Base-by-base conservation (phyloP, 92 coral and sea anemone genomes). In the Umimayanthus chanpuru region DNA sequence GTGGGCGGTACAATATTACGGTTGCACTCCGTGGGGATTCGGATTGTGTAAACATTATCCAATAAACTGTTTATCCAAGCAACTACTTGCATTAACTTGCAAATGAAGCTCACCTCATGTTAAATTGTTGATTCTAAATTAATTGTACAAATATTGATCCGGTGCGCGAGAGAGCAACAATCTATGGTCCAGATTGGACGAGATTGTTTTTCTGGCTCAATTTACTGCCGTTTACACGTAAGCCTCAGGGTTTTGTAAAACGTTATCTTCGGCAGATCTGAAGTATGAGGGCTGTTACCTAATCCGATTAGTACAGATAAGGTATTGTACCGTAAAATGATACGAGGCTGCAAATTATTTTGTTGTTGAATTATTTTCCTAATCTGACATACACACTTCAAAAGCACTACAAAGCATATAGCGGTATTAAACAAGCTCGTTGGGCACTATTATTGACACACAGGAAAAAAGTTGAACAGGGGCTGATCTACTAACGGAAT, bases 51-150 rank as follows among this genome's bases (percentile, higher is more conserved):
- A 95, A 95, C 96, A 95, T 88, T 88, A 86, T 89, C 94, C 93
- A 95, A 86, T 93, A 95, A 90, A 88, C 93, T 95, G 98, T 94
- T 94, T 94, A 90, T 91, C 92, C 92, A 91, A 90, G 90, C 89
- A 89, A 77, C 94, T 85, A 53, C 68, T 87, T 64, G 92, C 82
- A 91, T 93, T 89, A 91, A 93, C 91, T 93, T 93, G 95, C 95
- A 89, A 93, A 91, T 88, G 95, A 75, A 26, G 88, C 55, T 66
- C 81, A 85, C 80, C 90, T 86, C 79, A 78, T 80, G 88, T 81
- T 47, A 70, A 88, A 87, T 90, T 92, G 92, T 91, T 91, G 90
- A 90, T 80, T 85, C 90, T 86, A 86, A 90, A 93, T 89, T 89
- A 92, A 93, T 88, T 93, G 92, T 88, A 93, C 94, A 95, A 95